Conservation (phyloP, 2,888 invertebrate genomes). For the Pseudanteris insignis region DNA sequence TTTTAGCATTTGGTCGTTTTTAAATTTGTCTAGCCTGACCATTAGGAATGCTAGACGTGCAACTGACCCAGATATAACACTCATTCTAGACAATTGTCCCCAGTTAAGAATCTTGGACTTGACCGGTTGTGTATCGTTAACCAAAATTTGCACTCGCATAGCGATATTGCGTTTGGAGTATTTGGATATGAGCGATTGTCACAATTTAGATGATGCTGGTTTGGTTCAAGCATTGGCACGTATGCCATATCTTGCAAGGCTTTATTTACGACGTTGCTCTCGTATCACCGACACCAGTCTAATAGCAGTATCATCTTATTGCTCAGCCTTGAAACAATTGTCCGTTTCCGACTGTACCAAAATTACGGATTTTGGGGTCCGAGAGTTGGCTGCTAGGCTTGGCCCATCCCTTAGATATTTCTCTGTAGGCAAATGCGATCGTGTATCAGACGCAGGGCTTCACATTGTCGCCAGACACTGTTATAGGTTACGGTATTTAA, state of each 20-base stretch:
- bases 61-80: slow-evolving; percentile 54
- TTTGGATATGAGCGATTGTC: slow-evolving; percentile 91
- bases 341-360: slow-evolving; percentile 90
- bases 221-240: slow-evolving; percentile 84
- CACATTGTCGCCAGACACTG: slow-evolving; percentile 87
- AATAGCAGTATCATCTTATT: slow-evolving; percentile 91
- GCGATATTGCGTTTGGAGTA: slow-evolving; percentile 78
- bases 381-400: slow-evolving; percentile 84
- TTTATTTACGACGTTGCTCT: slow-evolving; percentile 87
- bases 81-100: slow-evolving; percentile 56
- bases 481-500: slow-evolving; percentile 87
- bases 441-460: slow-evolving; percentile 89
- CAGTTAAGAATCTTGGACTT: slow-evolving; percentile 57
- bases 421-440: slow-evolving; percentile 93
- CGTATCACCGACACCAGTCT: slow-evolving; percentile 91
- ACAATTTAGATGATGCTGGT: slow-evolving; percentile 83
- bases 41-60: slow-evolving; percentile 56
- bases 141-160: slow-evolving; percentile 53
- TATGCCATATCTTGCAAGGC: slow-evolving; percentile 85
- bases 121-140: slow-evolving; percentile 56
- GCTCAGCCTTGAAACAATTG: slow-evolving; percentile 82
- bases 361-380: slow-evolving; percentile 89
- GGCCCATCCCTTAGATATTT: slow-evolving; percentile 90
- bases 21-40: slow-evolving; percentile 64
- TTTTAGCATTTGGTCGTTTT: slow-evolving; percentile 55